Evolutionary conservation across 2,888 invertebrate species (phyloP).

Genomic region (Melanotus villosus): DNA sequence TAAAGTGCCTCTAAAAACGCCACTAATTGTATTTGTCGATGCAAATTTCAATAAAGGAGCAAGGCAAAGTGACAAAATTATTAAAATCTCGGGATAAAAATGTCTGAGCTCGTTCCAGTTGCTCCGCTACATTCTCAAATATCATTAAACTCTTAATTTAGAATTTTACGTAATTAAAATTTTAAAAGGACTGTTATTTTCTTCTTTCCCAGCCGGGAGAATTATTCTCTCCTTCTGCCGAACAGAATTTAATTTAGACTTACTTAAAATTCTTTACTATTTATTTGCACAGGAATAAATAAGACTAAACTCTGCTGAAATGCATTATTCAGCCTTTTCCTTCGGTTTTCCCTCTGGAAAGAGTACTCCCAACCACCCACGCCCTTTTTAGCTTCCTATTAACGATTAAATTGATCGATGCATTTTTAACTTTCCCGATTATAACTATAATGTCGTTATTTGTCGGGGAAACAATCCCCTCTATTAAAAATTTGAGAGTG

Average conservation of each 20-base stretch:
- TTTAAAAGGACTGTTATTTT: conserved; percentile 47
- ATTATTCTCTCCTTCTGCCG: conserved; percentile 19
- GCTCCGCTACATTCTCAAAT: conserved; percentile 45
- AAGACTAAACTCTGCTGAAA: conserved; percentile 33
- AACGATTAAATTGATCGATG: neutral
- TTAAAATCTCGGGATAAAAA: conserved; percentile 46
- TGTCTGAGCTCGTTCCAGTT: conserved; percentile 42
- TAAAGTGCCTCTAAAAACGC: conserved; percentile 46
- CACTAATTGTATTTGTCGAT: conserved; percentile 49
- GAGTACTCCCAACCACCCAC: neutral
- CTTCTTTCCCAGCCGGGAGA: conserved; percentile 26
- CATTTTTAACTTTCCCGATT: neutral
- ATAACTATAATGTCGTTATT: neutral
- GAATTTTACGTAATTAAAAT: conserved; percentile 50
- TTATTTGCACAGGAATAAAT: conserved; percentile 40
- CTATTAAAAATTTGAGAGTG: conserved; percentile 2
- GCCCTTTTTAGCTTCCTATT: neutral
- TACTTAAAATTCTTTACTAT: conserved; percentile 40
- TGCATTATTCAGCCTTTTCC: conserved; percentile 38
- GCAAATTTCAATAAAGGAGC: conserved; percentile 48
- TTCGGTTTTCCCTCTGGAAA: neutral
- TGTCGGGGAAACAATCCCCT: neutral
- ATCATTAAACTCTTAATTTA: conserved; percentile 51
- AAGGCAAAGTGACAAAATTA: conserved; percentile 47
- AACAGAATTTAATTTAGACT: conserved; percentile 42